Evolutionary conservation across 2,797 vertebrate species (phyloP).

Genomic region (Danio kyathit): DNA sequence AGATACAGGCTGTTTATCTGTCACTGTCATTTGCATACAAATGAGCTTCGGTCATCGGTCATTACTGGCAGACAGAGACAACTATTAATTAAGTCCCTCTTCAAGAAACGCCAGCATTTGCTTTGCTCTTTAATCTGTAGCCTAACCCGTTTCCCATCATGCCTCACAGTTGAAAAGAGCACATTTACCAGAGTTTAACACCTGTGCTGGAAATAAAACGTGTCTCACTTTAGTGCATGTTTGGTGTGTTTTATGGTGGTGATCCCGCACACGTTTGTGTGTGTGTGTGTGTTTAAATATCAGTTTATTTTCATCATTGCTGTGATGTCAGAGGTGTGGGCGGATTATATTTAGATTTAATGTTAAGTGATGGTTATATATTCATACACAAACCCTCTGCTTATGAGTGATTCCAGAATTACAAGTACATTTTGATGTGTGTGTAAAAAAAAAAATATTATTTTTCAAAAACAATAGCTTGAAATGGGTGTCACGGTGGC

Average conservation of each 20-base stretch:
- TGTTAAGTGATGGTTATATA: not conserved
- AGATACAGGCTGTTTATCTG: slow-evolving; percentile 67
- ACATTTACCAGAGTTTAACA: not conserved
- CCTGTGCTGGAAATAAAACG: not conserved
- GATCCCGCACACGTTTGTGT: too few species aligned
- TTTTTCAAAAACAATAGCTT: too few species aligned
- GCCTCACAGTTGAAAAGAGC: not conserved
- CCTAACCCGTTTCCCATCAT: not conserved
- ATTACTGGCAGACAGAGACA: slow-evolving; percentile 46
- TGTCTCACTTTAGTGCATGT: too few species aligned
- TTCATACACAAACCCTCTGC: slow-evolving; percentile 1
- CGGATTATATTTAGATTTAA: not conserved
- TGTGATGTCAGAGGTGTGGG: slow-evolving; percentile 11
- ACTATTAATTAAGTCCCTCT: not conserved
- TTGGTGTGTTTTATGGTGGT: too few species aligned
- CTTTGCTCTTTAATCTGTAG: slow-evolving; percentile 12
- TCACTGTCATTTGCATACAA: slow-evolving; percentile 75
- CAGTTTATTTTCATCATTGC: slow-evolving; percentile 1
- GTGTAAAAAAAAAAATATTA: not conserved
- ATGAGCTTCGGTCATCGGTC: slow-evolving; percentile 73
- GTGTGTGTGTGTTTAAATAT: not conserved
- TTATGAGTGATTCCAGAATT: not conserved
- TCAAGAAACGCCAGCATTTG: slow-evolving; percentile 19
- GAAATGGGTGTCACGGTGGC: too few species aligned
- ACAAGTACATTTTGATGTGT: not conserved